Percentiles rank a stretch among this genome's conserved stretches.
phyloP scores from a whole-genome alignment of 92 coral and sea anemone species.

The Bergia sp. region DNA sequence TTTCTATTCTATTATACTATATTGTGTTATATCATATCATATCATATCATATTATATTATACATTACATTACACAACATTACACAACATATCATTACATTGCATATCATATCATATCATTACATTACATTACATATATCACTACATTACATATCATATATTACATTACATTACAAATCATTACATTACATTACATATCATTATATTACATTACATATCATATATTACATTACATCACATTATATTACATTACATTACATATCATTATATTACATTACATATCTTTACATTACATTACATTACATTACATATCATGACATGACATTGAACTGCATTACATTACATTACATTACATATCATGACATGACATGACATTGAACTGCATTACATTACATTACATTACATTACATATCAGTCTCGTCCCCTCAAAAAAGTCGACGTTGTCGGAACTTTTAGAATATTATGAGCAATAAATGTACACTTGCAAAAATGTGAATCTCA shows the following conservation, averaged over 20 bases:
- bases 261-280: not conserved
- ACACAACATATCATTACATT: not conserved
- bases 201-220: not conserved
- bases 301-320: not conserved
- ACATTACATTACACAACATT: not conserved
- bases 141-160: not conserved
- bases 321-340: not conserved
- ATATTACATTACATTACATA: not conserved
- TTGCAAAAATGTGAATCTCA: no score
- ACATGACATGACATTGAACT: no score
- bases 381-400: not conserved
- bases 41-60: no score
- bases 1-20: no score
- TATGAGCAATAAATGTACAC: no score
- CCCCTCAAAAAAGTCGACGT: no score
- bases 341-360: no score
- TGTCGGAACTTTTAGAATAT: no score
- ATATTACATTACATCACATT: no score
- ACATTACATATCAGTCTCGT: no score
- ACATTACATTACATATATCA: not conserved
- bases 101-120: not conserved
- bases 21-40: no score
- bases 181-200: not conserved
- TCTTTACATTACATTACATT: not conserved
- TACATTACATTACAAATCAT: not conserved